These are phyloP conservation scores for Ochotona princeps DNA, from an alignment of 2,113 vertebrate genomes.

Conservation along the genomic window DNA sequence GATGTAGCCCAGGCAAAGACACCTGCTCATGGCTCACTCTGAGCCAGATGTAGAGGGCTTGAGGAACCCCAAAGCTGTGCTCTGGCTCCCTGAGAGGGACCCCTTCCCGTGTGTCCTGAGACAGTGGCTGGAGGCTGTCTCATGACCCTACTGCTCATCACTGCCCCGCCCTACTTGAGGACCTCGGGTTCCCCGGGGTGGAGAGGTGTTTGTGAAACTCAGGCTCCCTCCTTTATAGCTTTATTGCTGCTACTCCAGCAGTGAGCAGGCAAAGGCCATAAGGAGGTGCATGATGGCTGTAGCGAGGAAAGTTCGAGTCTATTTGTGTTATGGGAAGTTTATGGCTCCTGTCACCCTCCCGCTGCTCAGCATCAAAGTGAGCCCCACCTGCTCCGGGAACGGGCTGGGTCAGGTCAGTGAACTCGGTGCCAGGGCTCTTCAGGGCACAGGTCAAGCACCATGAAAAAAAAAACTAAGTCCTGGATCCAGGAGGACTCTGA, in stretches of 20 bases:
- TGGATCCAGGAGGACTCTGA: not conserved
- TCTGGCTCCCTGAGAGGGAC: not conserved
- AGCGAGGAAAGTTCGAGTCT: not conserved
- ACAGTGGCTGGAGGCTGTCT: not conserved
- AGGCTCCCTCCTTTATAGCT: constrained; percentile 70
- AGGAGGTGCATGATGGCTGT: not conserved
- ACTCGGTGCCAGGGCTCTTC: not conserved
- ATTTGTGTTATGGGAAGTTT: not conserved
- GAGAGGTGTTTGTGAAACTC: constrained; percentile 44
- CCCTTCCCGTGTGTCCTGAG: not conserved
- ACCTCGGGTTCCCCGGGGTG: not conserved
- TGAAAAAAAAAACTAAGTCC: not conserved
- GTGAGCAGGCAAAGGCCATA: constrained; percentile 35
- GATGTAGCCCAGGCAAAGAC: not conserved
- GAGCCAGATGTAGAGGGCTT: not conserved
- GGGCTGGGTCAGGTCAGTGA: not conserved
- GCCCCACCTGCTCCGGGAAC: constrained; percentile 64
- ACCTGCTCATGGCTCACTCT: not conserved
- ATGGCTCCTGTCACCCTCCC: not conserved
- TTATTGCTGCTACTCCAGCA: constrained; percentile 75
- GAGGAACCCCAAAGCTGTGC: not conserved
- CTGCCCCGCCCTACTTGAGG: not conserved
- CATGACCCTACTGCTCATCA: not conserved
- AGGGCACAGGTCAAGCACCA: not conserved
- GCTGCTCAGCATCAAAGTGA: constrained; percentile 61